phyloP scores from a whole-genome alignment of 2,797 vertebrate species.

The Acrossocheilus wenchowensis region DNA sequence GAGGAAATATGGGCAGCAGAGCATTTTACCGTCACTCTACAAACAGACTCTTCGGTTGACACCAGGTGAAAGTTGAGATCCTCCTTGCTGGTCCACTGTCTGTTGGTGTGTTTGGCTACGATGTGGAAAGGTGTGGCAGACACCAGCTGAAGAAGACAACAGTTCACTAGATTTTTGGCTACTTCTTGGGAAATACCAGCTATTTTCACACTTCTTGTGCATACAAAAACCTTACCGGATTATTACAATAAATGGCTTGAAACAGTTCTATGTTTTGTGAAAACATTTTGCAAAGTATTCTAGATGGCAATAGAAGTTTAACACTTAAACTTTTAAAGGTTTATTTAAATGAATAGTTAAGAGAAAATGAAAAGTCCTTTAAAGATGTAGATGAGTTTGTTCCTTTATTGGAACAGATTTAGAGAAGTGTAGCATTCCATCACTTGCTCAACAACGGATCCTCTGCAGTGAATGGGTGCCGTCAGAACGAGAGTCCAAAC shows the following conservation, averaged over 20 bases:
- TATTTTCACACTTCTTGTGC: background rate
- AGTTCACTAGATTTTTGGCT: background rate
- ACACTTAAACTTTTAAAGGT: background rate
- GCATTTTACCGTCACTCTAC: slow-evolving; percentile 55
- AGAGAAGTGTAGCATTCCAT: no score
- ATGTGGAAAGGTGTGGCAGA: slow-evolving; percentile 46
- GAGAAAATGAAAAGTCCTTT: no score
- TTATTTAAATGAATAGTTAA: no score
- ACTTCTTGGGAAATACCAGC: background rate
- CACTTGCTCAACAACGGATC: no score
- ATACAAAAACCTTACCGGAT: background rate
- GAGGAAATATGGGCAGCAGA: background rate
- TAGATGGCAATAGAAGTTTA: background rate
- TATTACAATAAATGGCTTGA: background rate
- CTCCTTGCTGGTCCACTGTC: slow-evolving; percentile 43
- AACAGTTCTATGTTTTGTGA: background rate
- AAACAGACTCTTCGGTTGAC: slow-evolving; percentile 32
- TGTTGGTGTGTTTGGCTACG: slow-evolving; percentile 57
- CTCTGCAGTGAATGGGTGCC: no score
- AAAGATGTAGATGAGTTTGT: no score
- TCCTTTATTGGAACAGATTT: no score
- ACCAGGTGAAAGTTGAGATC: slow-evolving; percentile 49
- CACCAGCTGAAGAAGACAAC: slow-evolving; percentile 45
- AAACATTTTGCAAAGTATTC: background rate
- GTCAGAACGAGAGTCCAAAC: no score